Conservation (phyloP, 1,140 invertebrate species). For the Drosophila nikananu region DNA sequence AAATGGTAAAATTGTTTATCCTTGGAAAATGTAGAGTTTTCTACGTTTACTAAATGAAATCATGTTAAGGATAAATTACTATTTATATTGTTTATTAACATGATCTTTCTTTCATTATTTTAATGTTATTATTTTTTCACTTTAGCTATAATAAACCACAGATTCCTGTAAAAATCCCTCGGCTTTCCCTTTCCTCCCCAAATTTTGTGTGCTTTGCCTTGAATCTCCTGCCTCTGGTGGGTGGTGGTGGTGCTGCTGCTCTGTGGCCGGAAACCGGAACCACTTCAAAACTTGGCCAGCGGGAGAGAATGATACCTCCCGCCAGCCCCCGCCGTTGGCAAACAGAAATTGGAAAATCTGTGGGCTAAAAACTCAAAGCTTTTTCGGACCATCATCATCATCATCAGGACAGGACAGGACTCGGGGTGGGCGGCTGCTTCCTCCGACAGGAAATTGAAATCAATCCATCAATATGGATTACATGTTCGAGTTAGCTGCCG, state of each 20-base stretch:
- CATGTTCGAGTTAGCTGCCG: constrained; percentile 46
- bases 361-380: constrained; percentile 44
- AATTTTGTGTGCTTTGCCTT: background rate
- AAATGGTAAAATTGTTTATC: too few relatives aligned
- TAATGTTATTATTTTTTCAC: background rate
- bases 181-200: too few relatives aligned
- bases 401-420: constrained; percentile 1
- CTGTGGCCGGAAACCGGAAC: constrained; percentile 75
- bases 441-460: constrained; percentile 84
- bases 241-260: background rate
- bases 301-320: background rate
- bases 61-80: too few relatives aligned
- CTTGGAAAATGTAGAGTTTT: too few relatives aligned
- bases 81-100: too few relatives aligned
- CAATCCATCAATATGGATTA: constrained; percentile 85
- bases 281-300: constrained; percentile 50
- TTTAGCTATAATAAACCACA: background rate
- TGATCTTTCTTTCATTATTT: too few relatives aligned
- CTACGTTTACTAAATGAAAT: too few relatives aligned
- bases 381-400: constrained; percentile 33
- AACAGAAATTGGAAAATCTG: constrained; percentile 42
- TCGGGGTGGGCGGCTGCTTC: constrained; percentile 5
- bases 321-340: background rate
- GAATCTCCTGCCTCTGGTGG: background rate
- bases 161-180: background rate